Evolutionary conservation across 1,140 invertebrate genomes (phyloP).

Genomic region (Sipha flava): DNA sequence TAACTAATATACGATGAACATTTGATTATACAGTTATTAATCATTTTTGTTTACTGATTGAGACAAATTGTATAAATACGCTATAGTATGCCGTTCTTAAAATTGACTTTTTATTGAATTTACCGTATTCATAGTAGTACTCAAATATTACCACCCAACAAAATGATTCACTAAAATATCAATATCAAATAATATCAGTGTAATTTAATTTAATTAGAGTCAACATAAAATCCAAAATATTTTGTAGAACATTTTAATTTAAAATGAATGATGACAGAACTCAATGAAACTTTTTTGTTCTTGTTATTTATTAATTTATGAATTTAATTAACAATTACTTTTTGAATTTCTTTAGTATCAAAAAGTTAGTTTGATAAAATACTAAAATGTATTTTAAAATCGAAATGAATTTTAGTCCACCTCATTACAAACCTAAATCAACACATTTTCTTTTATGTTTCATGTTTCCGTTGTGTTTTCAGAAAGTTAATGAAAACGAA

Average conservation of each 20-base stretch:
- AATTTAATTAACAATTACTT: neutral
- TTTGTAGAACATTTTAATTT: neutral
- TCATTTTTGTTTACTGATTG: no score
- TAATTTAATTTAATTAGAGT: neutral
- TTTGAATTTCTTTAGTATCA: neutral
- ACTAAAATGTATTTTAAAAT: neutral
- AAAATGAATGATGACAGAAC: neutral
- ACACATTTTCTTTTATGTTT: no score
- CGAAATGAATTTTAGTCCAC: neutral
- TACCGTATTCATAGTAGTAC: no score
- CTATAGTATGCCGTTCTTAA: no score
- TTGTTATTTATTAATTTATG: neutral
- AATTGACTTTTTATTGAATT: no score
- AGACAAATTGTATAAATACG: no score
- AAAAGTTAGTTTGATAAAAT: neutral
- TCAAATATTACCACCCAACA: no score
- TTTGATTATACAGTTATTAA: no score
- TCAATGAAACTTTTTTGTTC: neutral
- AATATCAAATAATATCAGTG: neutral
- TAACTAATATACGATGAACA: no score
- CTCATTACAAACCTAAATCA: neutral
- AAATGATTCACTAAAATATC: no score
- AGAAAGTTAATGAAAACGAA: no score
- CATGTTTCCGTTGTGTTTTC: no score
- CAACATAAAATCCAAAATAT: neutral